Evolutionary conservation across 2,113 vertebrate genomes (phyloP), one percentile per base, ranked within the genome.

Genomic region (Cololabis saira): DNA sequence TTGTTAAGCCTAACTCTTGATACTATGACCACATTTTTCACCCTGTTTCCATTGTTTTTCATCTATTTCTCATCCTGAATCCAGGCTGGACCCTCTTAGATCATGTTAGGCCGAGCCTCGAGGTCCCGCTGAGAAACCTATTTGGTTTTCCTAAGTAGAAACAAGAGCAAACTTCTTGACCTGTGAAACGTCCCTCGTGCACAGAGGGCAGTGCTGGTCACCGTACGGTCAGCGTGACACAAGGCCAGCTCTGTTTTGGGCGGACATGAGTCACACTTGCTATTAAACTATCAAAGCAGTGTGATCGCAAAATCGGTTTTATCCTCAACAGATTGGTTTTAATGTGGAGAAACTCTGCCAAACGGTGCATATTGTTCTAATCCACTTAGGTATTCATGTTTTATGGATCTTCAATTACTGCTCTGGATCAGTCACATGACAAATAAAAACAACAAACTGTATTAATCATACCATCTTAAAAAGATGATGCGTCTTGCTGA

Each of bases 161-260:
- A 84, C 30, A 63, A 67, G 67, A 44, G 56, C 55, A 52, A n/a
- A 64, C 54, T 61, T 47, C 15, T 30, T 59, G 42, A 71, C 61
- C 63, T 61, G 60, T 50, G 11, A 64, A 30, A 74, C 24, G 2
- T n/a, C 61, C 76, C 85, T 72, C 42, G 3, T 12, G 75, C 74
- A 72, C 70, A 14, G 68, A 80, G 40, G 67, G 71, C 54, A 64
- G 79, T 62, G 63, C 80, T 76, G 87, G 80, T 83, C 86, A 84
- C 57, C 49, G 13, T 52, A 1, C 63, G 73, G 86, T 88, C 87
- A 87, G 1, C 6, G 27, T 85, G 86, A 90, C 83, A 78, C 83
- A 73, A 65, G 47, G 67, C 65, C 30, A 27, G 30, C 71, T 71
- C 54, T 83, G 67, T 71, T 84, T 84, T 59, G 76, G 77, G 76